A percentile compares a stretch with the other conserved stretches of the same genome.
Conservation (phyloP, 2,888 invertebrate species). For the Drosophila limbata region DNA sequence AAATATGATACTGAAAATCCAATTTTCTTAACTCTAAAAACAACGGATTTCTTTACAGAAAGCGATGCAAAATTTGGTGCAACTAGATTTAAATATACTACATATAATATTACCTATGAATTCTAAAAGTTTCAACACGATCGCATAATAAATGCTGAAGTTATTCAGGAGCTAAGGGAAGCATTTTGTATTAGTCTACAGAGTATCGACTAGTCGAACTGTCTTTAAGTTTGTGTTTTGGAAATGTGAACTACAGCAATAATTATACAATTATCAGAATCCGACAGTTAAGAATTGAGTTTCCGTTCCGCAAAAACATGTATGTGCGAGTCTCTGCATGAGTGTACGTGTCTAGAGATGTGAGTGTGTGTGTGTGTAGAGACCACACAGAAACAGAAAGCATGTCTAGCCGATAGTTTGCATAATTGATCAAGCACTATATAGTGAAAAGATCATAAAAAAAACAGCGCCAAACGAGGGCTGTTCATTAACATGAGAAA, state of each 20-base stretch:
- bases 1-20: background rate
- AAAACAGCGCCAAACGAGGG: conserved; percentile 6
- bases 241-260: background rate
- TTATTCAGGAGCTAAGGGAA: background rate
- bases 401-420: conserved; percentile 40
- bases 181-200: background rate
- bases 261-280: conserved; percentile 11
- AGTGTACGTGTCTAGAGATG: background rate
- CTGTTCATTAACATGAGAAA: conserved; percentile 55
- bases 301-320: conserved; percentile 11
- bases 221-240: background rate
- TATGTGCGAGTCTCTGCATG: conserved; percentile 10
- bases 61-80: background rate
- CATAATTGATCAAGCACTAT: conserved; percentile 41
- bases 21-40: too few relatives aligned
- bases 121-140: background rate
- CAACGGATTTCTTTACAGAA: too few relatives aligned
- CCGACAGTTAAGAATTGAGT: conserved; percentile 14
- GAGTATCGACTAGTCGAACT: conserved; percentile 1
- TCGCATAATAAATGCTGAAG: background rate
- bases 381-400: conserved; percentile 24
- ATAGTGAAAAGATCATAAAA: conserved; percentile 28
- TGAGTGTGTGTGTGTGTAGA: conserved; percentile 7
- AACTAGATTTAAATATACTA: background rate
- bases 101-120: background rate